Percentiles rank a stretch among this genome's conserved stretches.
phyloP scores from a whole-genome alignment of 2,888 invertebrate genomes.

The Nyleta sp. region DNA sequence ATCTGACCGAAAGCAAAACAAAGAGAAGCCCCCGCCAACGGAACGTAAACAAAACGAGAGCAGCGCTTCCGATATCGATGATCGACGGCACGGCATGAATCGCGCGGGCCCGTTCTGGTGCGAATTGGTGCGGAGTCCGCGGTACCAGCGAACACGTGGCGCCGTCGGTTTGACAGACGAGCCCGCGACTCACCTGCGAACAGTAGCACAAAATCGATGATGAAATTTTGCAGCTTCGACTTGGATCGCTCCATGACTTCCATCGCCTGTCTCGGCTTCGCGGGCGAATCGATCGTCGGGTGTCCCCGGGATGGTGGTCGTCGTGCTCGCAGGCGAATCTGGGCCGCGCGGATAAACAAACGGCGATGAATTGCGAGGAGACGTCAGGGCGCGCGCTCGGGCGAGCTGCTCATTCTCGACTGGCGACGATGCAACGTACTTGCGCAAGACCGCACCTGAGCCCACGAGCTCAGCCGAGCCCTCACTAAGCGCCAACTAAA shows the following conservation, averaged over 20 bases:
- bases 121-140: no score
- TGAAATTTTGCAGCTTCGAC: conserved; percentile 30
- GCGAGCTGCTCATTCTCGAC: conserved; percentile 39
- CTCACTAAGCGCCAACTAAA: conserved; percentile 51
- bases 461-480: conserved; percentile 35
- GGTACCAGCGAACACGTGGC: conserved; percentile 9
- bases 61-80: no score
- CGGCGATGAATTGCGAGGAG: neutral
- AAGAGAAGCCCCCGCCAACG: no score
- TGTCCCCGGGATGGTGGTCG: neutral
- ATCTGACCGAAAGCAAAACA: no score
- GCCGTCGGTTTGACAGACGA: conserved; percentile 27
- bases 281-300: neutral
- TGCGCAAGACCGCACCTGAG: conserved; percentile 43
- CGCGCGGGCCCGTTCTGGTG: no score
- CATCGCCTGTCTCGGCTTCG: conserved; percentile 4
- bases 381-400: conserved; percentile 27
- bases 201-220: conserved; percentile 40
- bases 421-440: conserved; percentile 5
- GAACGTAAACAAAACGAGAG: no score
- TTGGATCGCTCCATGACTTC: conserved; percentile 49
- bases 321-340: neutral
- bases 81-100: no score
- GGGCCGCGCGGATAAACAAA: no score
- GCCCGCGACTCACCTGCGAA: conserved; percentile 31